These are phyloP conservation scores for Drosophila arawakana DNA, from an alignment of 1,140 invertebrate species.

Conservation along the genomic window DNA sequence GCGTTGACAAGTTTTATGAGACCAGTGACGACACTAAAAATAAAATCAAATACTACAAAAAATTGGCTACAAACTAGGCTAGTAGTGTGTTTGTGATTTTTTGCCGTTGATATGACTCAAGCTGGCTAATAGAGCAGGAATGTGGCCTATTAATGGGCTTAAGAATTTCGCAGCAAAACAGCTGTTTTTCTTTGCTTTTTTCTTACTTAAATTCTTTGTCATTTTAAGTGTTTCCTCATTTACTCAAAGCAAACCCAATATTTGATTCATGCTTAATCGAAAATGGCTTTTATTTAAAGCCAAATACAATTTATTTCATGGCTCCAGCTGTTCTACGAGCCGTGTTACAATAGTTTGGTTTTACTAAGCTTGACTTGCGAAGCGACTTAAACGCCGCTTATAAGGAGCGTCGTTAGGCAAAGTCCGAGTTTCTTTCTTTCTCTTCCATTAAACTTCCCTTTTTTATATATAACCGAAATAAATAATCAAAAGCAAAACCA, in stretches of 20 bases:
- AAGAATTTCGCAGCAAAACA: slow-evolving; percentile 12
- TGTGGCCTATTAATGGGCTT: slow-evolving; percentile 11
- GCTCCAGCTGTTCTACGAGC: neutral
- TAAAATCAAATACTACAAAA: slow-evolving; percentile 11
- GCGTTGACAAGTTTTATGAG: slow-evolving; percentile 78
- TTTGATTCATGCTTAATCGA: neutral
- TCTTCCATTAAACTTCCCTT: neutral
- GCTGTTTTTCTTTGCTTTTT: slow-evolving; percentile 23
- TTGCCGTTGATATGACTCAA: slow-evolving; percentile 17
- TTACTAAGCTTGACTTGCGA: slow-evolving; percentile 3
- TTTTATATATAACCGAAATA: slow-evolving; percentile 16
- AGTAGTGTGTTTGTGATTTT: slow-evolving; percentile 56
- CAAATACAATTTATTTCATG: slow-evolving; percentile 13
- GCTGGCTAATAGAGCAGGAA: slow-evolving; percentile 33
- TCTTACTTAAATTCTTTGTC: neutral
- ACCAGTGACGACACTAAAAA: slow-evolving; percentile 49
- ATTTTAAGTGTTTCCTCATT: neutral
- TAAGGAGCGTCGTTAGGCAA: neutral
- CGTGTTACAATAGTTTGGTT: slow-evolving; percentile 18
- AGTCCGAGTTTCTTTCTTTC: neutral
- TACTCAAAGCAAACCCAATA: neutral
- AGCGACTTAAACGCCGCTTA: neutral
- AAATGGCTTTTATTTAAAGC: neutral
- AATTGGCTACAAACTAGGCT: slow-evolving; percentile 63
- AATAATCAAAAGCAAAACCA: slow-evolving; percentile 33